Conservation (phyloP, 1,140 invertebrate species). For the Pseudobourletiella spinata region DNA sequence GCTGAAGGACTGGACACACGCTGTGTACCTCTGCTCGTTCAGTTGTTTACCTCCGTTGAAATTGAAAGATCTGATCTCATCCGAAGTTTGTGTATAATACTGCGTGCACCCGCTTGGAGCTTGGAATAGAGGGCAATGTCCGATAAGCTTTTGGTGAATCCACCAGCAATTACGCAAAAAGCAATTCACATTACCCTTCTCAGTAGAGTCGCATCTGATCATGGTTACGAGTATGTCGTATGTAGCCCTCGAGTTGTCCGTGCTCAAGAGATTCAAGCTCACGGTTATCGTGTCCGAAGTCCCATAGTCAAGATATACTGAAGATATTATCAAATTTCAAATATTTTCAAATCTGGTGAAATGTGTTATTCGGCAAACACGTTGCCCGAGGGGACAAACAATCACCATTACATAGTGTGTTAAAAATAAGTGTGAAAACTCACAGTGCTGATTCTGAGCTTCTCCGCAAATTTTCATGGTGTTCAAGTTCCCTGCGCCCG, state of each 20-base stretch:
- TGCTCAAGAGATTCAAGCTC: neutral
- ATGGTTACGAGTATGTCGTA: constrained; percentile 8
- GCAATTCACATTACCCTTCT: constrained; percentile 4
- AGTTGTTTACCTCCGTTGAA: neutral
- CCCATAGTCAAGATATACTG: constrained; percentile 3
- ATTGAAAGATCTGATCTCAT: neutral
- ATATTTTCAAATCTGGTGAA: neutral
- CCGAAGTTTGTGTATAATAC: neutral
- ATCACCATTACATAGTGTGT: neutral
- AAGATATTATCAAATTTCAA: neutral
- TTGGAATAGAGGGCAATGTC: too few species aligned
- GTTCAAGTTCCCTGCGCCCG: neutral
- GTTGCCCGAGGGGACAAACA: neutral
- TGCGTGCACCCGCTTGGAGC: constrained; percentile 3
- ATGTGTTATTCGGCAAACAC: neutral
- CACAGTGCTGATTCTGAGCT: neutral
- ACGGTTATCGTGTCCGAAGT: neutral
- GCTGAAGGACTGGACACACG: constrained; percentile 2
- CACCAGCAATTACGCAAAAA: too few species aligned
- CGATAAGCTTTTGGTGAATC: too few species aligned
- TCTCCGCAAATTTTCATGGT: neutral
- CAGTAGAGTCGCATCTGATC: neutral
- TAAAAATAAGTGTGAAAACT: neutral
- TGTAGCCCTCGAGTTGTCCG: neutral
- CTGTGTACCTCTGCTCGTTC: neutral